Base-by-base conservation (phyloP, 2,797 vertebrate genomes). In the Phrynocephalus vlangalii region DNA sequence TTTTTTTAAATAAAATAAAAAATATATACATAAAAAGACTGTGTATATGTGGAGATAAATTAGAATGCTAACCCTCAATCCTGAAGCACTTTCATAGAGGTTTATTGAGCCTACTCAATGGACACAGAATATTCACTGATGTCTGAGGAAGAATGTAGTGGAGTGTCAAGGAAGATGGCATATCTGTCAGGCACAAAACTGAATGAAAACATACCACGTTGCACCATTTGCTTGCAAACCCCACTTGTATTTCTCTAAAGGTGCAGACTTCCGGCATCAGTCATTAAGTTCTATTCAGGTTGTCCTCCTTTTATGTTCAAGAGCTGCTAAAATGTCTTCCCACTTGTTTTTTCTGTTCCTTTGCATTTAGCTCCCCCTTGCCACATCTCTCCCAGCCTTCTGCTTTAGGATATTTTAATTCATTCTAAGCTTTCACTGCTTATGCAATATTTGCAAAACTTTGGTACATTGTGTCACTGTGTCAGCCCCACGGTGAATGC, bases 371-470 rank as follows among this genome's bases (percentile, higher is more conserved):
- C 44, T 77, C 33, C 44, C 50, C 8, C 38, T 72, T 5, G 3
- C 0, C 1, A 16, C 18, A 48, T 82, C 20, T 81, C 30, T 67
- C 83, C 50, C 15, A 33, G 48, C 50, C 18, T 77, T 70, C 72
- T 87, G 26, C 63, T 66, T 50, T 26, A 76, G 5, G 4, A 26
- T 30, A 89, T 81, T 85, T 70, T 48, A 80, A 87, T 75, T 84
- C 48, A 9, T 52, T 56, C 87, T 90, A 76, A 86, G 18, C 70
- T 50, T 75, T 86, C 67, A 79, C n/a, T 86, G 73, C 73, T 82
- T 24, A 75, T 75, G 30, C 70, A 83, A 78, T 13, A 13, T 83
- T 76, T 83, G 66, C 83, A 66, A 5, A 80, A 90, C 80, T 83
- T 76, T 63, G 16, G 3, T 80, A 56, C 70, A 60, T 20, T 80